Conservation (phyloP, 2,888 invertebrate genomes). For the Agonopterix arenella region DNA sequence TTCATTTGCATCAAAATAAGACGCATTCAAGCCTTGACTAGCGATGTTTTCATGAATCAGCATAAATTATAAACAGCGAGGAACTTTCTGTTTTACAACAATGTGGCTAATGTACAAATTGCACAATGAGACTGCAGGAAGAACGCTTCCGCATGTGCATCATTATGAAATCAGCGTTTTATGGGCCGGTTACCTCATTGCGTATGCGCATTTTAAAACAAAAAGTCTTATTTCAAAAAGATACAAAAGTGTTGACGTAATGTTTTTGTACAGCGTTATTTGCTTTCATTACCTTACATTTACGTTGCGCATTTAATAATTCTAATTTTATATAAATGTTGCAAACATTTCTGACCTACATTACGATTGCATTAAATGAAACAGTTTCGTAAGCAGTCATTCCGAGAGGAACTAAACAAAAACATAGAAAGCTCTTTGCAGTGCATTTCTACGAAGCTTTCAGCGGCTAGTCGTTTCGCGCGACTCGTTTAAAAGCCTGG, state of each 20-base stretch:
- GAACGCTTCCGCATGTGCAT: slow-evolving; percentile 6
- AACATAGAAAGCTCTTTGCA: not conserved
- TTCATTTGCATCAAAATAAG: too few species aligned
- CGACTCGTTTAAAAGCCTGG: slow-evolving; percentile 22
- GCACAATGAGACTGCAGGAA: not conserved
- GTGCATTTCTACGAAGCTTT: slow-evolving; percentile 18
- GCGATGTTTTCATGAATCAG: too few species aligned
- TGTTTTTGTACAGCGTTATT: slow-evolving; percentile 14
- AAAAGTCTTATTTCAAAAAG: slow-evolving; percentile 6
- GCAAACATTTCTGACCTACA: slow-evolving; percentile 35
- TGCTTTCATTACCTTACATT: slow-evolving; percentile 10
- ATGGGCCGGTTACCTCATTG: slow-evolving; percentile 1
- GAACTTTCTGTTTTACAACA: not conserved
- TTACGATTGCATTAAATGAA: slow-evolving; percentile 33
- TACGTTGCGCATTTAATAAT: not conserved
- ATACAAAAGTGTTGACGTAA: slow-evolving; percentile 19
- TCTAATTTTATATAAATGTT: slow-evolving; percentile 1
- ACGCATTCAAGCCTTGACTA: too few species aligned
- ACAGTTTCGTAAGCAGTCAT: not conserved
- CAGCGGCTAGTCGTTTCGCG: slow-evolving; percentile 28
- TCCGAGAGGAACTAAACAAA: not conserved
- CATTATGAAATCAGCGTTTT: slow-evolving; percentile 5
- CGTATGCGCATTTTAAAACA: slow-evolving; percentile 6
- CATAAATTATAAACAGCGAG: too few species aligned
- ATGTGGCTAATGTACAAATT: not conserved